These are phyloP conservation scores for Lobophora halterata DNA, from an alignment of 2,888 invertebrate genomes.

Conservation along the genomic window DNA sequence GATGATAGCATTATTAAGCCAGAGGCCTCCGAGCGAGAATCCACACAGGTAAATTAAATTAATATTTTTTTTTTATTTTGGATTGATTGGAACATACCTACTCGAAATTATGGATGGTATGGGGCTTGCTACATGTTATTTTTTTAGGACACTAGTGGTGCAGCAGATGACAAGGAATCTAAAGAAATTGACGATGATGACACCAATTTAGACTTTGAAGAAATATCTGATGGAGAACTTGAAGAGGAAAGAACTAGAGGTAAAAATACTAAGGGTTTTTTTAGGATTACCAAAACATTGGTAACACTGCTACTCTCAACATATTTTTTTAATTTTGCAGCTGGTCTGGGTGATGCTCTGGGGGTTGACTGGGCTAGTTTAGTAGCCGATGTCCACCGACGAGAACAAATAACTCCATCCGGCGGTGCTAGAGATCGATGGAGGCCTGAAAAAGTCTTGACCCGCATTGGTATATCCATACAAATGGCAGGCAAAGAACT, in stretches of 20 bases:
- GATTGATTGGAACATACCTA: neutral
- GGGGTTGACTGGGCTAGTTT: slow-evolving; percentile 98
- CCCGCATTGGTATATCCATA: slow-evolving; percentile 90
- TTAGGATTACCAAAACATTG: no score
- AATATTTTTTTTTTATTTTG: neutral
- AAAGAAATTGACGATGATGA: slow-evolving; percentile 85
- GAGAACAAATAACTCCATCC: slow-evolving; percentile 72
- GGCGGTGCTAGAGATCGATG: slow-evolving; percentile 87
- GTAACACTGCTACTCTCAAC: no score
- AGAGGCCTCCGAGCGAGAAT: slow-evolving; percentile 65
- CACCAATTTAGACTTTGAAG: slow-evolving; percentile 91
- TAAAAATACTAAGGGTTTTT: slow-evolving; percentile 10
- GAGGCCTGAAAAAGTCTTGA: slow-evolving; percentile 89
- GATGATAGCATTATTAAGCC: slow-evolving; percentile 56
- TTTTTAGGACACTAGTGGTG: slow-evolving; percentile 64
- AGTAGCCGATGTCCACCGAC: slow-evolving; percentile 86
- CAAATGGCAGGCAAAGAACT: slow-evolving; percentile 85
- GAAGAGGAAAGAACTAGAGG: slow-evolving; percentile 87
- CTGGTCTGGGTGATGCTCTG: slow-evolving; percentile 92
- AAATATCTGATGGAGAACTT: slow-evolving; percentile 93
- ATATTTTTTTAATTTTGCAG: no score
- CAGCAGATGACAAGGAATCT: slow-evolving; percentile 65
- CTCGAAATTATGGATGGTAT: neutral
- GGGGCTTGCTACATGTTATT: no score
- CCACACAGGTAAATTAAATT: slow-evolving; percentile 55